A percentile compares a stretch with the other conserved stretches of the same genome.
Conservation (phyloP, 2,888 invertebrate genomes). For the Lymantria dispar region DNA sequence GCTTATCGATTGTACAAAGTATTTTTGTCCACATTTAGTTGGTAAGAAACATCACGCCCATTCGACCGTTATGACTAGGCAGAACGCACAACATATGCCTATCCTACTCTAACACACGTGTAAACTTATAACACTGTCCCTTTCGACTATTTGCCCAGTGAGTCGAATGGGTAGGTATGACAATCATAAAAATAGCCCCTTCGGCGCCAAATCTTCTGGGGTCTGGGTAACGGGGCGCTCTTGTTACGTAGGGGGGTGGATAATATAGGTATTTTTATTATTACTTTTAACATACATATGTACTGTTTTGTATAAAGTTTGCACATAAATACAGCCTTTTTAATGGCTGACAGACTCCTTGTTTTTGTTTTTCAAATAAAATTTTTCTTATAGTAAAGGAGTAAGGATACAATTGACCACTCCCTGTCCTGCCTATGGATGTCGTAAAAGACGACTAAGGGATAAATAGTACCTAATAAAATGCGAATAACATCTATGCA, state of each 20-base stretch:
- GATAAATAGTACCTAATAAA: too few relatives aligned
- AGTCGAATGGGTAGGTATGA: conserved; percentile 78
- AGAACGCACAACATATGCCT: conserved; percentile 71
- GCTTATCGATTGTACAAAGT: conserved; percentile 78
- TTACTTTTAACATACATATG: conserved; percentile 40
- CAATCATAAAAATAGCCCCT: conserved; percentile 82
- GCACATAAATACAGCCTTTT: too few relatives aligned
- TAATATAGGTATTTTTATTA: conserved; percentile 55
- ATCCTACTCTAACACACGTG: conserved; percentile 74
- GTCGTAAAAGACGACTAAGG: too few relatives aligned
- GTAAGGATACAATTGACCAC: too few relatives aligned
- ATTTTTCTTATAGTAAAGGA: too few relatives aligned
- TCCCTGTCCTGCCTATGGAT: too few relatives aligned
- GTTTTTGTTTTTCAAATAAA: too few relatives aligned
- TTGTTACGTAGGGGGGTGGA: conserved; percentile 60
- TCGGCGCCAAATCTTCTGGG: conserved; percentile 79
- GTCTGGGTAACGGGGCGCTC: conserved; percentile 70
- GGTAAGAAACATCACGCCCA: conserved; percentile 83
- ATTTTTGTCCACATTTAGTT: conserved; percentile 80
- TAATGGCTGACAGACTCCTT: too few relatives aligned
- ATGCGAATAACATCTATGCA: too few relatives aligned
- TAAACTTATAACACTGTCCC: conserved; percentile 56
- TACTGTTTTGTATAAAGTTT: too few relatives aligned
- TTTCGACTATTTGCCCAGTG: conserved; percentile 78
- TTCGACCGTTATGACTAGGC: conserved; percentile 82